Evolutionary conservation across 1,140 invertebrate genomes (phyloP), one percentile per base, ranked within the genome.

Genomic region (Alviniconcha marisindica): DNA sequence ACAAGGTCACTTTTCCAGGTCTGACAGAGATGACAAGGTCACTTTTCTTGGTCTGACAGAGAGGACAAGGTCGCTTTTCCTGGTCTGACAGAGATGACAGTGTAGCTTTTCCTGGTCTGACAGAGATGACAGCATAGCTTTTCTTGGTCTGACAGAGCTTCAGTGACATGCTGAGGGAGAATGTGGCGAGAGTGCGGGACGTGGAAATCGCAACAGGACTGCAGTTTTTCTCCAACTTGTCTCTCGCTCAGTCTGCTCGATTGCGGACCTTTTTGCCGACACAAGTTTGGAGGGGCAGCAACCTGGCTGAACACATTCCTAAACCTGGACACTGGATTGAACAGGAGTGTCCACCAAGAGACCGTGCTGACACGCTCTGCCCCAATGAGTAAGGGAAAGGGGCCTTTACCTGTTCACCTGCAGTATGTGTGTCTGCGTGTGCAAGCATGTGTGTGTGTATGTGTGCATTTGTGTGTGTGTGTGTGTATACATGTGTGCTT

Each of bases 111-210:
- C n/a, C n/a, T n/a, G n/a, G n/a, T n/a, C n/a, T n/a, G n/a, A n/a
- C n/a, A n/a, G n/a, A n/a, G n/a, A n/a, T n/a, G n/a, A n/a, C n/a
- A n/a, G n/a, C n/a, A n/a, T n/a, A n/a, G n/a, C n/a, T n/a, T n/a
- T n/a, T n/a, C n/a, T n/a, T n/a, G n/a, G n/a, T n/a, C n/a, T n/a
- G n/a, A 40, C 77, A 90, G 89, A 84, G 87, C 69, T 76, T 87
- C 28, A 78, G 84, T 42, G 82, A 85, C 1, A 87, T 84, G 66
- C 84, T 91, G 51, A 48, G 78, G 38, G 81, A 90, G 15, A 89
- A 91, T 80, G 87, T 87, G n/a, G 90, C 87, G 7, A 84, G 91
- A 51, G 84, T 92, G 36, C 79, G 87, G 54, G 91, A 92, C 83
- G 82, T 92, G 48, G 91, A 92, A 77, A 76, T 90, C 3, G 66